Percentiles rank a stretch among this genome's conserved stretches.
These are phyloP conservation scores for Clarias macrocephalus DNA, from an alignment of 2,113 vertebrate species.

Conservation along the genomic window DNA sequence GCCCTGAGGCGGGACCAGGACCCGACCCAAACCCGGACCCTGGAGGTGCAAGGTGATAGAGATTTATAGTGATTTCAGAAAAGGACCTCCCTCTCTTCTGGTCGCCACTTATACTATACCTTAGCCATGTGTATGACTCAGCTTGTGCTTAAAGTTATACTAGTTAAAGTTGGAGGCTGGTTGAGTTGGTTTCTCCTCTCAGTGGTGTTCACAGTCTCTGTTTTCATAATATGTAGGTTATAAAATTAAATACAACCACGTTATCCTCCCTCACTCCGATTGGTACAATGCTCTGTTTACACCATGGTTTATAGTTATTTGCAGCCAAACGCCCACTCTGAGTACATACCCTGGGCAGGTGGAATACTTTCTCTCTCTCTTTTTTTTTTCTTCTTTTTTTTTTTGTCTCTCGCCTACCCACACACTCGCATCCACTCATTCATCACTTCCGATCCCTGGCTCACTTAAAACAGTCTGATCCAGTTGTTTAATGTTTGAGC, in stretches of 20 bases:
- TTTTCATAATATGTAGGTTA: not conserved
- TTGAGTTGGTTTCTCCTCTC: too few species aligned
- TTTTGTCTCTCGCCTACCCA: conserved; percentile 32
- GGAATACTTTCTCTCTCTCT: conserved; percentile 5
- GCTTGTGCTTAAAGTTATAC: not conserved
- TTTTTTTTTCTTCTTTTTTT: not conserved
- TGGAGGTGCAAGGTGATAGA: too few species aligned
- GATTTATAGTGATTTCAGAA: too few species aligned
- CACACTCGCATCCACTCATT: conserved; percentile 16
- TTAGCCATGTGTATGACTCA: not conserved
- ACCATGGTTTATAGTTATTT: not conserved
- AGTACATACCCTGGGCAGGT: conserved; percentile 15
- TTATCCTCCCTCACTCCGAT: not conserved
- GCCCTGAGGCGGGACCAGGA: too few species aligned
- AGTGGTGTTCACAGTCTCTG: not conserved
- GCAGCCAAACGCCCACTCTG: not conserved
- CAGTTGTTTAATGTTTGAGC: conserved; percentile 52
- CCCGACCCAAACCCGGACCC: too few species aligned
- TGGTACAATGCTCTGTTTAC: not conserved
- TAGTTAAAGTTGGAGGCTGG: not conserved
- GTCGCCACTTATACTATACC: not conserved
- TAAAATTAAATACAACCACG: not conserved
- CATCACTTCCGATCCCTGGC: conserved; percentile 17
- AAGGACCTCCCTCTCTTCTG: too few species aligned
- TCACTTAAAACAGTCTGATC: conserved; percentile 38